These are phyloP conservation scores for Mesocentrotus franciscanus DNA, from an alignment of 53 echinoderm and acorn worm genomes.

Conservation along the genomic window DNA sequence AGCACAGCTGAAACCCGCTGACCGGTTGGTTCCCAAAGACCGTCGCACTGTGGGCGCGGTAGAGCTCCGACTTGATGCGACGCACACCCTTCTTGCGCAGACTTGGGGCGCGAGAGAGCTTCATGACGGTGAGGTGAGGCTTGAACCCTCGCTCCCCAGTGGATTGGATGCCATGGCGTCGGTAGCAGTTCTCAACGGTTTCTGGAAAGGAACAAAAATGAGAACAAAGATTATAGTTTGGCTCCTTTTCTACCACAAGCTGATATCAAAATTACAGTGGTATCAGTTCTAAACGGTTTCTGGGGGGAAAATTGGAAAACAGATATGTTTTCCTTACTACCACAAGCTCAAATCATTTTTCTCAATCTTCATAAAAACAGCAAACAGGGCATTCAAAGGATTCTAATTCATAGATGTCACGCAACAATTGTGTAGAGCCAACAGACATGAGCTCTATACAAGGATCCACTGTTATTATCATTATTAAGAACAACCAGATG, in stretches of 20 bases:
- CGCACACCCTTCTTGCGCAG: constrained; percentile 98
- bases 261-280: too few relatives aligned
- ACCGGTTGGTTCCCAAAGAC: constrained; percentile 85
- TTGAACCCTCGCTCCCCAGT: constrained; percentile 98
- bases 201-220: constrained; percentile 64
- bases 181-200: constrained; percentile 90
- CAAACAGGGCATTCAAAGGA: too few relatives aligned
- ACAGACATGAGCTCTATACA: too few relatives aligned
- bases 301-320: too few relatives aligned
- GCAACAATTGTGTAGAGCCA: too few relatives aligned
- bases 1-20: constrained; percentile 89
- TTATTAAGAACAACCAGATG: too few relatives aligned
- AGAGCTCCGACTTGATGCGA: constrained; percentile 96
- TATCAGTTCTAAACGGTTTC: too few relatives aligned
- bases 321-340: not conserved
- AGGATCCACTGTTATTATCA: too few relatives aligned
- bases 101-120: constrained; percentile 95
- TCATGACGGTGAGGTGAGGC: constrained; percentile 99
- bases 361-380: too few relatives aligned
- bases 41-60: constrained; percentile 81
- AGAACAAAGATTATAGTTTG: not conserved
- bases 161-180: constrained; percentile 83
- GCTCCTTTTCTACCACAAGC: too few relatives aligned
- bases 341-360: not conserved
- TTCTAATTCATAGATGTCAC: too few relatives aligned